Base-by-base conservation (phyloP, 2,888 invertebrate species). In the Ophion ventricosus region DNA sequence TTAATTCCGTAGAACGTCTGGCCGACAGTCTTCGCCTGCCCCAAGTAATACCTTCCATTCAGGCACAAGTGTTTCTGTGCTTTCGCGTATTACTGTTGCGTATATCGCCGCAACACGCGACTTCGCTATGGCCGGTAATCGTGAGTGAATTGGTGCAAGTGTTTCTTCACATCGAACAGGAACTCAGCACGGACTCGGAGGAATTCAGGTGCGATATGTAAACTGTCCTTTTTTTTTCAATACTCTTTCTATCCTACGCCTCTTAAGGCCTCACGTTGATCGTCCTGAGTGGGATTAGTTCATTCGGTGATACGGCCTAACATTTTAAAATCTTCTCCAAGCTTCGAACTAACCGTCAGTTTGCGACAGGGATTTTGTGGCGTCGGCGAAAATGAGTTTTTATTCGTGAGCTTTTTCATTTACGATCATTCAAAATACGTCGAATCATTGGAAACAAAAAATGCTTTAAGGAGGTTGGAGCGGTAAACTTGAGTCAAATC, bases 121-220 rank as follows among this genome's bases (percentile, higher is more conserved):
- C 97, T 17, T 97, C 97, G 0, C 94, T 98, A 77, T 98, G 98
- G 98, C 98, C 98, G 8, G 97, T 97, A 70, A 97, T 98, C 89
- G 97, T 98, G 87, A 97, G 97, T 70, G 98, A 98, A 94, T 95
- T 98, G 95, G 96, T 98, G 80, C 97, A 98, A 94, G 97, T 98
- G 0, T 96, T 98, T 90, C 93, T 97, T 77, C 97, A 97, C 90
- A 96, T 98, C 89, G 98, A 98, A 91, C 97, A 97, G 91, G 97
- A 98, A 91, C 93, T 98, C 69, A 95, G 95, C 61, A 95, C 96
- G 0, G 97, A 97, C 87, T 95, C 95, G 10, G 97, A 97, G 88
- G 96, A 97, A 90, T 95, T 96, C 92, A 96, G 96, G 97, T 97
- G 93, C 89, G 92, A 75, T 49, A 4, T 64, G 76, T 73, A 56